Conservation (phyloP, 2,797 vertebrate genomes). For the Botia kubotai region DNA sequence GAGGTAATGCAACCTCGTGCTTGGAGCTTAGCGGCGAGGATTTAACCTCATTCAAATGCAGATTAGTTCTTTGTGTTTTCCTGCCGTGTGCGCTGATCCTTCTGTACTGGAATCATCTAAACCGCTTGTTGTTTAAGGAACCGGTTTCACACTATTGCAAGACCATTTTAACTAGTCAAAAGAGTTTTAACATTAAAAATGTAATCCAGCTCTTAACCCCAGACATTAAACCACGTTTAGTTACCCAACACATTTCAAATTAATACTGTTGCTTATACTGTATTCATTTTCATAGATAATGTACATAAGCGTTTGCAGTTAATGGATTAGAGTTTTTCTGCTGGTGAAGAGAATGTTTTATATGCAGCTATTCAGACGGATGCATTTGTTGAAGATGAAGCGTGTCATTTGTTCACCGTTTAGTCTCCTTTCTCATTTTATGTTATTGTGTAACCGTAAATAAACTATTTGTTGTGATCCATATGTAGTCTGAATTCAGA, state of each 20-base stretch:
- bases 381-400: background rate
- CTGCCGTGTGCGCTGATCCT: conserved; percentile 3
- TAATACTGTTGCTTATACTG: background rate
- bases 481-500: no score
- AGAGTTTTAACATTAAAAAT: background rate
- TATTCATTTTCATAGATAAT: background rate
- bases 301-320: background rate
- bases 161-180: background rate
- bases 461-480: background rate
- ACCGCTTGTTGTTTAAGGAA: background rate
- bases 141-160: background rate
- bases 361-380: background rate
- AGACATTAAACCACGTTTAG: background rate
- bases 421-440: background rate
- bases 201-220: background rate
- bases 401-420: background rate
- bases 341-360: background rate
- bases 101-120: background rate
- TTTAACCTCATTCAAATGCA: conserved; percentile 23
- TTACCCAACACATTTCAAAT: conserved; percentile 6
- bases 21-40: conserved; percentile 13
- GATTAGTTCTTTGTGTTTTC: conserved; percentile 23
- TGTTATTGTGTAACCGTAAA: background rate
- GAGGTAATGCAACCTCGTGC: background rate
- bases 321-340: background rate